These are phyloP conservation scores for Nasalis larvatus DNA, from an alignment of 2,113 vertebrate genomes.

Conservation along the genomic window DNA sequence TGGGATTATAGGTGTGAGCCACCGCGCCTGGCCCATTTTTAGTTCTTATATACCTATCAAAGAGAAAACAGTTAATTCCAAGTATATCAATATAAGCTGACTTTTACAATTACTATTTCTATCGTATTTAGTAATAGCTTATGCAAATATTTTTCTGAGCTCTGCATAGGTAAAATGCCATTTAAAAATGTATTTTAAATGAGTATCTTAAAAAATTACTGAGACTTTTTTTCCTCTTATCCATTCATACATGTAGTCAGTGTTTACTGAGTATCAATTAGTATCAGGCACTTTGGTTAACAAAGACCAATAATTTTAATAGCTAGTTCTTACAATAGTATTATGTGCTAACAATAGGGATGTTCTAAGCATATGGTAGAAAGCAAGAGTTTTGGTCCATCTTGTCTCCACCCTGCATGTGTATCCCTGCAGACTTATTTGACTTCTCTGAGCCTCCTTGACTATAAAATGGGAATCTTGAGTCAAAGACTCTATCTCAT, in stretches of 20 bases:
- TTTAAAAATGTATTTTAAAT: conserved; percentile 5
- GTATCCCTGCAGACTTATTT: conserved; percentile 50
- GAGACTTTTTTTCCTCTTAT: not conserved
- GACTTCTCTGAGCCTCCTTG: conserved; percentile 42
- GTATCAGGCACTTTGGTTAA: conserved; percentile 30
- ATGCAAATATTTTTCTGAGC: not conserved
- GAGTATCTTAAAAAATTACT: conserved; percentile 19
- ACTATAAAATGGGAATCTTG: conserved; percentile 56
- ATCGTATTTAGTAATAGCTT: conserved; percentile 24
- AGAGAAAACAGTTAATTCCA: conserved; percentile 4
- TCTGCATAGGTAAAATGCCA: not conserved
- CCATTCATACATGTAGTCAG: conserved; percentile 8
- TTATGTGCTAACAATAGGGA: conserved; percentile 57
- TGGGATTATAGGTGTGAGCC: no score
- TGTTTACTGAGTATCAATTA: conserved; percentile 21
- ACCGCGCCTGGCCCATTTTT: fast-evolving
- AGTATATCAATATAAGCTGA: not conserved
- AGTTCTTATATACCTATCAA: not conserved
- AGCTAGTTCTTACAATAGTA: conserved; percentile 49
- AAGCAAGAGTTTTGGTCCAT: conserved; percentile 64
- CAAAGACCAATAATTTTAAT: conserved; percentile 34
- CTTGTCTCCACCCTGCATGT: conserved; percentile 38
- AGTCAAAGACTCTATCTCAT: conserved; percentile 54
- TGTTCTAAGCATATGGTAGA: conserved; percentile 43
- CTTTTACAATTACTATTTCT: not conserved